These are phyloP conservation scores for Bombus picipes DNA, from an alignment of 1,140 invertebrate species.

Conservation along the genomic window DNA sequence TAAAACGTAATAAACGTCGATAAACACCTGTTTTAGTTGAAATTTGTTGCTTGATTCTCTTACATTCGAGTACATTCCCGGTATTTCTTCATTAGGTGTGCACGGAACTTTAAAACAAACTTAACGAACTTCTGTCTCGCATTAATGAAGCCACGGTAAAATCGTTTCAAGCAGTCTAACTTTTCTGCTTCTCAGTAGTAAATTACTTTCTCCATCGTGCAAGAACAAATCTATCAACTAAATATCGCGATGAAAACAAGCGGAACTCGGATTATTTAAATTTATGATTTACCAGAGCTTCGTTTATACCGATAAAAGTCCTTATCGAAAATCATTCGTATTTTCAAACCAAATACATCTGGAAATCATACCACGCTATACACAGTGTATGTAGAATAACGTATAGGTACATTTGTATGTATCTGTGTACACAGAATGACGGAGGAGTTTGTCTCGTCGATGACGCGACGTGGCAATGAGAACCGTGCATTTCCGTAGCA, in stretches of 20 bases:
- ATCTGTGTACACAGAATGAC: no score
- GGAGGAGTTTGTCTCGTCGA: no score
- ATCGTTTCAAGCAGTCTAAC: conserved; percentile 8
- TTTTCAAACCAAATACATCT: background rate
- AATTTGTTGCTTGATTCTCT: background rate
- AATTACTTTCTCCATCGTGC: conserved; percentile 6
- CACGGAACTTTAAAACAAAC: conserved; percentile 22
- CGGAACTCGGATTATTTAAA: background rate
- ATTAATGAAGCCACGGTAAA: conserved; percentile 16
- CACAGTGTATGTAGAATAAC: no score
- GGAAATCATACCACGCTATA: no score
- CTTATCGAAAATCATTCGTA: background rate
- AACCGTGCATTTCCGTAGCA: no score
- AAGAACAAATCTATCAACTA: background rate
- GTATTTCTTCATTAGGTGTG: conserved; percentile 1
- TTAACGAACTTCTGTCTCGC: conserved; percentile 13
- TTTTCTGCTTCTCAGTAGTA: background rate
- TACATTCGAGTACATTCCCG: background rate
- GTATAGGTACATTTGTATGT: no score
- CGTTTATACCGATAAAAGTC: background rate
- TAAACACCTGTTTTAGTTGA: background rate
- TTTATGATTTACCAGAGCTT: background rate
- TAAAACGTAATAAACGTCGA: background rate
- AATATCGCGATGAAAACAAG: background rate
- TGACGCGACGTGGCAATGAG: no score